phyloP scores from a whole-genome alignment of 2,797 vertebrate genomes.

The Otolemur crassicaudatus region DNA sequence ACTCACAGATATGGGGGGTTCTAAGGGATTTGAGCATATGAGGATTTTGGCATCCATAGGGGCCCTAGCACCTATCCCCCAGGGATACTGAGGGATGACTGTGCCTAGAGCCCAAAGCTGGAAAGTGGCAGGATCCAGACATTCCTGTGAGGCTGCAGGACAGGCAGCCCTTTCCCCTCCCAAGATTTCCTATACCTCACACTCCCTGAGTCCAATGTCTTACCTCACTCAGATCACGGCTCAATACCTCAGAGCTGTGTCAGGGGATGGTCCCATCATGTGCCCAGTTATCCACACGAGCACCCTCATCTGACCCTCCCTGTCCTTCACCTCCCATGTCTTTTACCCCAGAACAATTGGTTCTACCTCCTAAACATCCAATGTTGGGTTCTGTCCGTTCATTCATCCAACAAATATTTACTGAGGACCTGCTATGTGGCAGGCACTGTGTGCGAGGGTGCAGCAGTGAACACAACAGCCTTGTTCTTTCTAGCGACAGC shows the following conservation, averaged over 20 bases:
- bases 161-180: not conserved
- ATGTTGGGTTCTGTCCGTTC: not conserved
- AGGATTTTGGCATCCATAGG: not conserved
- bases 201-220: not conserved
- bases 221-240: not conserved
- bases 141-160: not conserved
- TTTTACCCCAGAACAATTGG: conserved; percentile 25
- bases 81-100: not conserved
- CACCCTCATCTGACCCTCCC: not conserved
- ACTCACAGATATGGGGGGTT: not conserved
- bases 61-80: not conserved
- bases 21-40: not conserved
- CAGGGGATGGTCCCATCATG: not conserved
- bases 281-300: not conserved
- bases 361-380: not conserved
- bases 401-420: not conserved
- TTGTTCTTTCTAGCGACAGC: not conserved
- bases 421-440: not conserved
- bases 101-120: conserved; percentile 10
- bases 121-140: not conserved
- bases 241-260: not conserved
- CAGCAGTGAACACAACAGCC: not conserved
- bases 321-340: not conserved
- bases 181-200: not conserved
- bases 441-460: not conserved